Evolutionary conservation across 2,888 invertebrate species (phyloP), one percentile per base, ranked within the genome.

Genomic region (Mellilla xanthometata): DNA sequence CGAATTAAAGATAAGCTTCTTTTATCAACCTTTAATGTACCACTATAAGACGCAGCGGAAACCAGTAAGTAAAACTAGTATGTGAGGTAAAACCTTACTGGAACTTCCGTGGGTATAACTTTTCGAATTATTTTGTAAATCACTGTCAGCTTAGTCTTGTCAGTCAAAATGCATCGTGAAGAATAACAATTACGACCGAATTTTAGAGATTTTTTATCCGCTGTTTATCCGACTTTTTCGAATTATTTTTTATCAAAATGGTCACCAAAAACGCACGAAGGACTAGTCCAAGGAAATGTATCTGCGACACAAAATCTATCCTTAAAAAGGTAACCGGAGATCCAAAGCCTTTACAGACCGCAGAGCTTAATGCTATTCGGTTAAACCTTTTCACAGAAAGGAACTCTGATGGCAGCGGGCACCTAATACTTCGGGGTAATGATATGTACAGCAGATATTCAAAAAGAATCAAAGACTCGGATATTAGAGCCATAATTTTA

Each of bases 361-460:
- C 60, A 0, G 79, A 81, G 54, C 24, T 83, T 0, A 87, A 86
- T 39, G 60, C 72, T 59, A 75, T 80, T 24, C 52, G 76, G 31
- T 50, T 90, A 6, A 73, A 76, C 47, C 49, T 89, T 2, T 87
- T 88, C 10, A 88, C 87, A 0, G 89, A 91, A 56, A 83, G 91
- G 63, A 91, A 91, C 55, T 88, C 90, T 0, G 90, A 92, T 65
- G 90, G 91, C 0, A 90, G 85, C 0, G 88, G 80, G 1, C 78
- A 81, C 56, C 68, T 93, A 9, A 70, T 90, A 3, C 62, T 93
- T 0, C 72, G 78, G 52, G 93, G 93, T 0, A 86, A 82, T 39
- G 90, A 92, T 52, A 55, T 93, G 0, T 62, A 75, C 12, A 80
- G 85, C 12, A 90, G 76, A 51, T 85, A 69, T 39, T 76, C 82